Evolutionary conservation across 1,140 invertebrate species (phyloP).

Genomic region (Bombus confusus): DNA sequence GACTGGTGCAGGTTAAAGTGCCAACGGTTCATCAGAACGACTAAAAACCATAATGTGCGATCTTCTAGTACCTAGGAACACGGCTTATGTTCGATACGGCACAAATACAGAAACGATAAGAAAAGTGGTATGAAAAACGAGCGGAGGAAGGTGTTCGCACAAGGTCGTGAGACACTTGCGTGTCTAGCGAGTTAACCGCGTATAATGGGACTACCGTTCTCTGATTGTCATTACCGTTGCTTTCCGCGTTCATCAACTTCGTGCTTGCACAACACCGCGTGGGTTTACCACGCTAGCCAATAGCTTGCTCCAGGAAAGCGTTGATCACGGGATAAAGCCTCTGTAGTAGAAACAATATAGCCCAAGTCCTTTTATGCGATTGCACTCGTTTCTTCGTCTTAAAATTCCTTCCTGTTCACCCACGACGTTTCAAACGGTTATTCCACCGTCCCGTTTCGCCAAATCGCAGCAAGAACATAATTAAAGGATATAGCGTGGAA

Average conservation of each 20-base stretch:
- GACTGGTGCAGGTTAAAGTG: background rate
- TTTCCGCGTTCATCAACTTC: slow-evolving; percentile 66
- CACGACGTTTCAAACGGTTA: slow-evolving; percentile 63
- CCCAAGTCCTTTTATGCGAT: slow-evolving; percentile 37
- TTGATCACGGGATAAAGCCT: slow-evolving; percentile 59
- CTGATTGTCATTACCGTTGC: slow-evolving; percentile 76
- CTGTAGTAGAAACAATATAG: slow-evolving; percentile 39
- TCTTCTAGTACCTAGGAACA: background rate
- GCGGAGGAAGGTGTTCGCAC: slow-evolving; percentile 63
- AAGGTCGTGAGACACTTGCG: slow-evolving; percentile 77
- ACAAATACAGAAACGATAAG: slow-evolving; percentile 21
- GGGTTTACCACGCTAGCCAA: slow-evolving; percentile 42
- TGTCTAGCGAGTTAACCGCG: slow-evolving; percentile 62
- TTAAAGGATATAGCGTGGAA: slow-evolving; percentile 53
- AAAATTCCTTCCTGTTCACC: slow-evolving; percentile 44
- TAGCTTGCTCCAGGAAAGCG: slow-evolving; percentile 43
- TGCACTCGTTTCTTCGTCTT: slow-evolving; percentile 39
- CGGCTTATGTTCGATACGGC: background rate
- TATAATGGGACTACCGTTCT: slow-evolving; percentile 69
- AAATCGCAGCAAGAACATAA: slow-evolving; percentile 46
- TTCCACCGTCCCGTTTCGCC: slow-evolving; percentile 43
- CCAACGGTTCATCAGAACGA: background rate
- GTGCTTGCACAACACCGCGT: slow-evolving; percentile 41
- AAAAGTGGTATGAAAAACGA: slow-evolving; percentile 37
- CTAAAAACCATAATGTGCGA: background rate